These are phyloP conservation scores for Chromis chromis DNA, from an alignment of 2,797 vertebrate species.

Conservation along the genomic window DNA sequence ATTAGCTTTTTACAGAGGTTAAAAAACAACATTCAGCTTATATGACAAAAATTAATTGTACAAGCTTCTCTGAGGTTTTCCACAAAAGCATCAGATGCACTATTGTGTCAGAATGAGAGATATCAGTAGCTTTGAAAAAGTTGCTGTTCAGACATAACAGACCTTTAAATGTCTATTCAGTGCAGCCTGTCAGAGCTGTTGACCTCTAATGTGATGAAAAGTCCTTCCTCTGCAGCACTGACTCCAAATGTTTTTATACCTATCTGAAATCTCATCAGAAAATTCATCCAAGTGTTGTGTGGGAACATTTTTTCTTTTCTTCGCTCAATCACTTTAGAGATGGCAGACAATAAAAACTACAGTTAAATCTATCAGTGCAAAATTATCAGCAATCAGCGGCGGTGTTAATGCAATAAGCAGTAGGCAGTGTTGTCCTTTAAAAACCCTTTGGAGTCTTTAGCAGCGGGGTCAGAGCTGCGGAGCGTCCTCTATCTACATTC, in stretches of 20 bases:
- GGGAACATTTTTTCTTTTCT: background rate
- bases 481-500: conserved; percentile 64
- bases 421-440: conserved; percentile 28
- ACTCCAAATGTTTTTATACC: conserved; percentile 11
- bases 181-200: background rate
- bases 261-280: conserved; percentile 4
- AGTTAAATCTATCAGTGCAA: conserved; percentile 32
- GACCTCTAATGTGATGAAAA: conserved; percentile 26
- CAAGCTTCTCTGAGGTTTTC: background rate
- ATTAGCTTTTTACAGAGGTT: too few relatives aligned
- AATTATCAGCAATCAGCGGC: conserved; percentile 31
- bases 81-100: background rate
- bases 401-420: conserved; percentile 25
- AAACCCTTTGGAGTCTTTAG: conserved; percentile 43
- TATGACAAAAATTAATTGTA: too few relatives aligned
- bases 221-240: background rate
- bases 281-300: background rate
- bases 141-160: conserved; percentile 5
- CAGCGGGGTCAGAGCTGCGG: conserved; percentile 55
- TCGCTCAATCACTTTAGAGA: conserved; percentile 4
- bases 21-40: too few relatives aligned
- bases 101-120: background rate
- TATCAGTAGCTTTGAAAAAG: conserved; percentile 15
- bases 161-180: conserved; percentile 2
- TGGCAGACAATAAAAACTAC: conserved; percentile 14